Base-by-base conservation (phyloP, 2,113 vertebrate genomes). In the Bubo scandiacus region DNA sequence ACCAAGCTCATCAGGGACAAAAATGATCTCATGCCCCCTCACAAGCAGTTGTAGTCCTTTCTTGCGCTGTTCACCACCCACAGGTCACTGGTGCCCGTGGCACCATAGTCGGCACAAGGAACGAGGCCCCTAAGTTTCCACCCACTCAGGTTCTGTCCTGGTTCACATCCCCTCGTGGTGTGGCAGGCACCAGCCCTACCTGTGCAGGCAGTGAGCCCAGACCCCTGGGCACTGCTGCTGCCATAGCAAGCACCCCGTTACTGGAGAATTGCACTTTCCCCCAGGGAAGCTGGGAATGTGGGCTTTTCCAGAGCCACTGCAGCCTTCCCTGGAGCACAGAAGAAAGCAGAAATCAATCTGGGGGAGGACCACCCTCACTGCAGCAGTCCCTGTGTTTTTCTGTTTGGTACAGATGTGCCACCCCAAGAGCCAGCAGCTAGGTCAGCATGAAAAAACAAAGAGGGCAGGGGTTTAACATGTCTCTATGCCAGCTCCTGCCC, bases 231-330 rank as follows among this genome's bases (percentile, higher is more conserved):
- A 71, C 81, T 62, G 66, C 71, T 34, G n/a, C 66, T 77, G 77
- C 80, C 91, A 94, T 85, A 65, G 62, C 34, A 49, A 96, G 87
- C 36, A 27, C 84, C 79, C 51, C 74, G 85, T 81, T 95, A 95
- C 92, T 19, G 30, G 23, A 32, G 59, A 82, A 61, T 6, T 3
- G 5, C 23, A 26, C 15, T n/a, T 45, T 58, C 30, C 11, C 17
- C 11, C 2, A 3, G 6, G 51, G 61, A 82, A 63, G 63, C 90
- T 87, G 47, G 65, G 54, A 72, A 18, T 17, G 42, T 22, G 38
- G 61, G 83, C n/a, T 63, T 78, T 95, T 95, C 96, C 95, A 92
- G 92, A 70, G 54, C 71, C 71, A 83, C 20, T 2, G 10, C 47
- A 27, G 26, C 25, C n/a, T 58, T 23, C 79, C 32, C 27, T 1